phyloP scores from a whole-genome alignment of 2,113 vertebrate genomes.

The Monopterus albus region DNA sequence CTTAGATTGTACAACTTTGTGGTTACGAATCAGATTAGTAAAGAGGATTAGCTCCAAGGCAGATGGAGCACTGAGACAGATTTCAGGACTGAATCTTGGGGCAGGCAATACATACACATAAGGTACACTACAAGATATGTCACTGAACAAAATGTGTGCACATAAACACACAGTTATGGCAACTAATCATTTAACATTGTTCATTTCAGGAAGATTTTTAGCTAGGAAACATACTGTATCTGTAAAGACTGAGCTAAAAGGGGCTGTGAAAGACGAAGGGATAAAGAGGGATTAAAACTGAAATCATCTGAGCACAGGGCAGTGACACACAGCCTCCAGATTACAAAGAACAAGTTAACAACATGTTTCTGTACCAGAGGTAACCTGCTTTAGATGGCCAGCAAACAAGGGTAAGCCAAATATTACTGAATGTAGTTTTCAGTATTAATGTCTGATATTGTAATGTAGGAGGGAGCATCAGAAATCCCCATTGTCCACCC shows the following conservation, averaged over 20 bases:
- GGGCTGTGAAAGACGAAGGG: slow-evolving; percentile 12
- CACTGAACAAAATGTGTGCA: background rate
- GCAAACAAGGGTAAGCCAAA: slow-evolving; percentile 38
- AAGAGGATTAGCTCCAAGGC: slow-evolving; percentile 57
- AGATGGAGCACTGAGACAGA: slow-evolving; percentile 60
- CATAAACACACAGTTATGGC: background rate
- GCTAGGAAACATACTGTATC: background rate
- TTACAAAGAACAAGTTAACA: background rate
- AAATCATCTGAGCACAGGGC: slow-evolving; percentile 17
- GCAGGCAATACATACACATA: background rate
- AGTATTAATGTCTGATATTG: too few relatives aligned
- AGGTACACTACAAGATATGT: background rate
- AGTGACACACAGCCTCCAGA: slow-evolving; percentile 9
- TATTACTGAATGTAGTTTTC: too few relatives aligned
- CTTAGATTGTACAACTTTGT: slow-evolving; percentile 29
- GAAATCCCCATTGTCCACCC: background rate
- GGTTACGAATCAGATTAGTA: slow-evolving; percentile 68
- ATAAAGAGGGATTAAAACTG: slow-evolving; percentile 66
- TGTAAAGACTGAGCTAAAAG: background rate
- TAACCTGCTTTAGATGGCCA: background rate
- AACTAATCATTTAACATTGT: background rate
- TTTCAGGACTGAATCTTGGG: background rate
- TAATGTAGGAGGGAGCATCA: background rate
- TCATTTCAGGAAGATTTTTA: background rate
- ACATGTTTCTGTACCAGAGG: background rate